phyloP scores from a whole-genome alignment of 2,113 vertebrate species.

The Tragelaphus strepsiceros region DNA sequence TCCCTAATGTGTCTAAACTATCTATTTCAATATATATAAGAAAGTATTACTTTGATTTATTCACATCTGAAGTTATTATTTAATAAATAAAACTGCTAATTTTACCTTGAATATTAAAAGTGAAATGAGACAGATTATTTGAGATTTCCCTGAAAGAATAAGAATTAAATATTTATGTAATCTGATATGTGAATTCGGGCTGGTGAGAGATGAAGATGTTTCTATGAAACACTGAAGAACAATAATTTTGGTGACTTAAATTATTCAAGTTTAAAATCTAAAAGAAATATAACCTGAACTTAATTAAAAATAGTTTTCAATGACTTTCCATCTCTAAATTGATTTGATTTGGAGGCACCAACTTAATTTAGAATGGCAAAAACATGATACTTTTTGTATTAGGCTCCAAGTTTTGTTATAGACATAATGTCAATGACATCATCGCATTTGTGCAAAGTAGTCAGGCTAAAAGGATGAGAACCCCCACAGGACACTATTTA shows the following conservation, averaged over 20 bases:
- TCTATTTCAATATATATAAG: slow-evolving; percentile 10
- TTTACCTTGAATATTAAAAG: slow-evolving; percentile 11
- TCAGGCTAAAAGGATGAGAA: not conserved
- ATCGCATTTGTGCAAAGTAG: not conserved
- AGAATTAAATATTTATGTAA: not conserved
- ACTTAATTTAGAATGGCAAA: not conserved
- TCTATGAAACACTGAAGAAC: not conserved
- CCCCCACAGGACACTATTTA: not conserved
- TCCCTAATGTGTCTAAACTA: not conserved
- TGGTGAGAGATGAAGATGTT: not conserved
- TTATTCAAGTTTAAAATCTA: not conserved
- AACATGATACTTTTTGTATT: not conserved
- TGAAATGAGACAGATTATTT: not conserved
- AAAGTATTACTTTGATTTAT: slow-evolving; percentile 27
- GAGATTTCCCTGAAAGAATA: not conserved
- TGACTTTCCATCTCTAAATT: not conserved
- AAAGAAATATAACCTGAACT: not conserved
- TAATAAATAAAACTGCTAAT: not conserved
- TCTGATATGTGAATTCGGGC: not conserved
- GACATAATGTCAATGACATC: not conserved
- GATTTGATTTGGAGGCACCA: not conserved
- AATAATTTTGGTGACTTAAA: slow-evolving; percentile 2
- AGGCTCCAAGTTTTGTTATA: not conserved
- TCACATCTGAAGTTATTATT: not conserved
- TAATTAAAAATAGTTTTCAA: not conserved